These are phyloP conservation scores for Ophthalmolycus amberensis DNA, from an alignment of 2,113 vertebrate species.

Conservation along the genomic window DNA sequence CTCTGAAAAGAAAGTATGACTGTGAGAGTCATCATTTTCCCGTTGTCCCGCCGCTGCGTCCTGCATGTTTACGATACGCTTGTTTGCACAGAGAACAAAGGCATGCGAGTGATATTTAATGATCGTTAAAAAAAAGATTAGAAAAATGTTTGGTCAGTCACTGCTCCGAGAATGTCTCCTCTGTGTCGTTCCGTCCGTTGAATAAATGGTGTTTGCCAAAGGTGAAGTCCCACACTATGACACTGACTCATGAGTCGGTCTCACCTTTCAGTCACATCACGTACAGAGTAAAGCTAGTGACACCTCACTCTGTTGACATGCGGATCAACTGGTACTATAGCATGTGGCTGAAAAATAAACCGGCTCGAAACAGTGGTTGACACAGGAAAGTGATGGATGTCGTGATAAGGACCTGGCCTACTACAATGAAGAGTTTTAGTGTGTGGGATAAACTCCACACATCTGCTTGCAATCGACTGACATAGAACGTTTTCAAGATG, in stretches of 20 bases:
- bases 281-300: constrained; percentile 34
- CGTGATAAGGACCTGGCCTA: not conserved
- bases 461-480: not conserved
- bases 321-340: constrained; percentile 47
- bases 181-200: constrained; percentile 35
- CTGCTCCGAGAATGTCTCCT: constrained; percentile 22
- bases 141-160: constrained; percentile 54
- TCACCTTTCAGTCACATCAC: constrained; percentile 36
- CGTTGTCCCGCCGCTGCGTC: constrained; percentile 20
- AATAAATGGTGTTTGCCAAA: constrained; percentile 70
- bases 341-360: constrained; percentile 27
- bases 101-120: constrained; percentile 48
- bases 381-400: constrained; percentile 48
- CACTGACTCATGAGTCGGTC: constrained; percentile 15
- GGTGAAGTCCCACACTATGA: constrained; percentile 58
- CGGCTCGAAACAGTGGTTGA: constrained; percentile 46
- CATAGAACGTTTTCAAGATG: not conserved
- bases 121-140: constrained; percentile 29
- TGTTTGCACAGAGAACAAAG: constrained; percentile 68
- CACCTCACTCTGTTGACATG: constrained; percentile 57
- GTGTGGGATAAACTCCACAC: constrained; percentile 23
- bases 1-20: constrained; percentile 52
- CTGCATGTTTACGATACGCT: constrained; percentile 60
- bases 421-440: not conserved
- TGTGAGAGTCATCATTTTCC: constrained; percentile 48